Base-by-base conservation (phyloP, 2,797 vertebrate species). In the Pseudotriccus pelzelni region DNA sequence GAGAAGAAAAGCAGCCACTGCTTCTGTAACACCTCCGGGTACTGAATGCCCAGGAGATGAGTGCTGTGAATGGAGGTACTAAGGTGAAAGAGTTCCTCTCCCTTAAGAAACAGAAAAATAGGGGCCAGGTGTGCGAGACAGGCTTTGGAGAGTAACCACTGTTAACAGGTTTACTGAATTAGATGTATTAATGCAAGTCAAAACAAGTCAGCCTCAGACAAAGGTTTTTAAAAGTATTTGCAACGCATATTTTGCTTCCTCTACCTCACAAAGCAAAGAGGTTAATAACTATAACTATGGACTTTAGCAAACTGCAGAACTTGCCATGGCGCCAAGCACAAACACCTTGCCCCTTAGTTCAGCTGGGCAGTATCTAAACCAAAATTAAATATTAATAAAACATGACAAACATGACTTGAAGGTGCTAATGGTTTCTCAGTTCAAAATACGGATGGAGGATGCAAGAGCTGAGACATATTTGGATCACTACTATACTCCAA, bases 321-420 rank as follows among this genome's bases (percentile, higher is more conserved):
- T 75, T 62, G 74, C 69, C 6, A 3, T 22, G 23, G 44, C 56
- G 39, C n/a, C 41, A 41, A 68, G 74, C n/a, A 93, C 62, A 83
- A 89, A 92, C 62, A 28, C 77, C 63, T 17, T 34, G 37, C 69
- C 67, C 68, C 75, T 93, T 91, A 63, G 87, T 73, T 93, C 67
- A 93, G 80, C 59, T 83, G 75, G 95, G 67, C 90, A 91, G 70
- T 90, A 78, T 44, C 90, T 77, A 87, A 90, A 80, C 34, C 43
- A 74, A 83, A 90, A 89, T 87, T 64, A 84, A 92, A 79, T 49
- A 70, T 11, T 53, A 94, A 84, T 79, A 88, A 94, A 84, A 90
- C 78, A 96, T 89, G 88, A 50, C 84, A 82, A 95, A 85, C 50
- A 24, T 66, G 63, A 95, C 67, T 88, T 70, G 74, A 96, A 95